Evolutionary conservation across 2,113 vertebrate species (phyloP), one percentile per base, ranked within the genome.

Genomic region (Stercorarius parasiticus): DNA sequence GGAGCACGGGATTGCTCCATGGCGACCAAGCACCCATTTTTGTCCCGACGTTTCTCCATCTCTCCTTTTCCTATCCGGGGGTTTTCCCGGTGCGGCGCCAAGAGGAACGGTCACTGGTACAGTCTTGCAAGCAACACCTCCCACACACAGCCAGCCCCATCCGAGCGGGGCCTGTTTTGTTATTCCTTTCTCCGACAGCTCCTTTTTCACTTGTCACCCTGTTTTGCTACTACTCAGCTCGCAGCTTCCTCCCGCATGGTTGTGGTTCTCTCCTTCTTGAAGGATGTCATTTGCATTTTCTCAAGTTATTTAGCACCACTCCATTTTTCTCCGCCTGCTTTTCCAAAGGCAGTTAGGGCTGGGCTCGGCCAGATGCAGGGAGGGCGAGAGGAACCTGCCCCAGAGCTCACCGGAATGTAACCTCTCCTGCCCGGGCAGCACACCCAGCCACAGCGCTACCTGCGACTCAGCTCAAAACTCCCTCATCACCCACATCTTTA

Each of bases 121-220:
- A 88, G 95, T 94, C 95, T 97, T 18, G 0, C 90, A 92, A 94
- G 95, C 96, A 93, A 95, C 97, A 95, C 97, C 83, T 96, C 92
- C 96, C 88, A 95, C 93, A 12, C 83, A 0, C 94, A 95, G 94
- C 67, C 96, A 93, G 97, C 92, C 96, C 88, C 82, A 95, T 94
- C 88, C 9, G 43, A 93, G 95, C 64, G 0, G 92, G 95, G 92
- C 92, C 96, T 74, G 88, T 30, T 93, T 93, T 97, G 97, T 95
- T 95, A 96, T 86, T 93, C 88, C 80, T 96, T 97, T 70, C 92
- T 77, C 82, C 86, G 83, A 97, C 95, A 97, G 95, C 82, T 97
- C 97, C 95, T 94, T 96, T 96, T 95, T 97, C 97, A 96, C 96
- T 95, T 97, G 97, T 97, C 97, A 97, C 94, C 92, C 90, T 96